Evolutionary conservation across 2,888 invertebrate genomes (phyloP).

Genomic region (Phania funesta): DNA sequence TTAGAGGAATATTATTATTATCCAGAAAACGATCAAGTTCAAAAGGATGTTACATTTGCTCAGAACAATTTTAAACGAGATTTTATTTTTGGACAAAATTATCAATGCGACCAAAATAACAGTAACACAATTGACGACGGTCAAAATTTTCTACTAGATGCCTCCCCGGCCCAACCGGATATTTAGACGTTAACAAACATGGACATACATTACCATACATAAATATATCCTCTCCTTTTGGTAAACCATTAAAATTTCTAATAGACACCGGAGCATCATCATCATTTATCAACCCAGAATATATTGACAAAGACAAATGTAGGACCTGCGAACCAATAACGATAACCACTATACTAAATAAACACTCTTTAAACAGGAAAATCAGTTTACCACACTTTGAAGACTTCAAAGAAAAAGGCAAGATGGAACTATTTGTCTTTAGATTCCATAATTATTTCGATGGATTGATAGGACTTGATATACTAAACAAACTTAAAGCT

Average conservation of each 20-base stretch:
- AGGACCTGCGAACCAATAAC: slow-evolving; percentile 37
- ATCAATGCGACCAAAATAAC: background rate
- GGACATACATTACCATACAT: slow-evolving; percentile 45
- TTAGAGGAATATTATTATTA: slow-evolving; percentile 37
- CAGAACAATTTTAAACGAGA: slow-evolving; percentile 14
- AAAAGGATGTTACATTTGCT: slow-evolving; percentile 16
- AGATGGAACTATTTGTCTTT: slow-evolving; percentile 52
- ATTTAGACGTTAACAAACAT: slow-evolving; percentile 52
- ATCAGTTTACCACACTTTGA: slow-evolving; percentile 29
- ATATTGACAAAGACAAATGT: slow-evolving; percentile 12
- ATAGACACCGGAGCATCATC: slow-evolving; percentile 41
- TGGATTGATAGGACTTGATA: slow-evolving; percentile 63
- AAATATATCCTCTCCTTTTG: slow-evolving; percentile 50
- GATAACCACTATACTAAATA: slow-evolving; percentile 52
- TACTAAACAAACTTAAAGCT: slow-evolving; percentile 16
- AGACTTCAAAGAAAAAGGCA: slow-evolving; percentile 32
- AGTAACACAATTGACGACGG: slow-evolving; percentile 20
- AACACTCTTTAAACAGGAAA: slow-evolving; percentile 49
- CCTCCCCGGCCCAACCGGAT: slow-evolving; percentile 32
- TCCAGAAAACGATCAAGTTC: slow-evolving; percentile 2
- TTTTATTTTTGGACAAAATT: slow-evolving; percentile 6
- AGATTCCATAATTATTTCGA: slow-evolving; percentile 68
- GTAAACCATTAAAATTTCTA: slow-evolving; percentile 51
- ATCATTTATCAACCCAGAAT: slow-evolving; percentile 64
- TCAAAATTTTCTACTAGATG: slow-evolving; percentile 40